Evolutionary conservation across 1,140 invertebrate species (phyloP), one percentile per base, ranked within the genome.

Genomic region (Cydia amplana): DNA sequence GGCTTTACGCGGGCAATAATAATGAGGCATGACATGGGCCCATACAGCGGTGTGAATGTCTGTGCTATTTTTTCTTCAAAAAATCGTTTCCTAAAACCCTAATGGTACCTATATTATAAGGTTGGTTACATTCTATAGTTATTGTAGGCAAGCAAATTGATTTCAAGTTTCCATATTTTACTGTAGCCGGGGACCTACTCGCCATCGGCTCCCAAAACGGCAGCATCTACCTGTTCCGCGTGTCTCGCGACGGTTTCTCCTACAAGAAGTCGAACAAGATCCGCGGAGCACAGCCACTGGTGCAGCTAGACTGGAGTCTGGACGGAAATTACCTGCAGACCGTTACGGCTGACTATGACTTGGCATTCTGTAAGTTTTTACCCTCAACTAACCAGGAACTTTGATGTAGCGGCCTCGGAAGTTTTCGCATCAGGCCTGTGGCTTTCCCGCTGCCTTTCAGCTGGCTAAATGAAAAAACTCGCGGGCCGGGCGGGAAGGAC

Each of bases 171-270:
- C 28, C 28, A 28, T 28, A 28, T 51, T 73, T 46, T 49, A 73
- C 89, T 92, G 72, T 88, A 98, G 98, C 97, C 89, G 98, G 98
- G 7, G 96, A 97, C 83, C 95, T 96, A 82, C 94, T 99, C 72
- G 97, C 98, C 1, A 96, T 98, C 88, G 98, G 97, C 16, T 98
- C 97, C 0, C 96, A 98, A 91, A 97, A 97, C 81, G 97, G 97
- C 12, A 97, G 96, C 83, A 95, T 98, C 51, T 97, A 97, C 85
- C 91, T 97, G 32, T 97, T 97, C 90, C 93, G 96, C 77, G 97
- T 97, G 1, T 97, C 96, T 0, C 94, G 96, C 74, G 97, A 97
- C 86, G 97, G 97, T 12, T 97, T 97, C 86, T 96, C 96, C 0
- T 97, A 97, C 87, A 97, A 97, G 82, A 97, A 97, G 83, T 96